Conservation (phyloP, 2,888 invertebrate genomes). For the Nephrotoma guestfalica region DNA sequence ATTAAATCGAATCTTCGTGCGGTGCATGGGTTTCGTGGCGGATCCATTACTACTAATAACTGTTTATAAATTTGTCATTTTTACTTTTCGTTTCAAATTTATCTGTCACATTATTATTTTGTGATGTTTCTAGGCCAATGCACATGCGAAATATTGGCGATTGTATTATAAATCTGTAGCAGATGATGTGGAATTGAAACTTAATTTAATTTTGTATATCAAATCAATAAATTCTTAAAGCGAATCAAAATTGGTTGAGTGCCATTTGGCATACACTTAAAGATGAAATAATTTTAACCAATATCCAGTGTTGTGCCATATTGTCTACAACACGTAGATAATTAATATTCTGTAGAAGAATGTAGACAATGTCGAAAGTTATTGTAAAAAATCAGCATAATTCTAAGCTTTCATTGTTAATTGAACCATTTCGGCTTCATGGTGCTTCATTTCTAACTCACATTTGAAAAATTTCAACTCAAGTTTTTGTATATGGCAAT, state of each 20-base stretch:
- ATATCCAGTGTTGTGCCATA: no score
- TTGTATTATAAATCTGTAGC: neutral
- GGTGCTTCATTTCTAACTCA: no score
- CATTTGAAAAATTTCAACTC: no score
- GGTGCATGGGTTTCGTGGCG: neutral
- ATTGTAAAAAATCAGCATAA: no score
- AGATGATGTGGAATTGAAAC: neutral
- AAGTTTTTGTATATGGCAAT: no score
- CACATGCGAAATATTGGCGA: neutral
- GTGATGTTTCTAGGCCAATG: neutral
- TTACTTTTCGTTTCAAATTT: neutral
- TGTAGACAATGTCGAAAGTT: no score
- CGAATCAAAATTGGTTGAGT: neutral
- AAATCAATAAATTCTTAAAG: neutral
- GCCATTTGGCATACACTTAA: neutral
- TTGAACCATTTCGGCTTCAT: no score
- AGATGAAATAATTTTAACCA: neutral
- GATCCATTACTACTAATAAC: neutral
- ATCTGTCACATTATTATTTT: neutral
- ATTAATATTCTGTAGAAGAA: no score
- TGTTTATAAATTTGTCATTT: neutral
- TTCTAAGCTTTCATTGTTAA: no score
- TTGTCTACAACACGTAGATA: no score
- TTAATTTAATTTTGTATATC: neutral
- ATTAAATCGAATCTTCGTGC: neutral